Percentiles rank a stretch among this genome's conserved stretches.
Conservation (phyloP, 2,113 vertebrate species). For the Stegastes partitus region DNA sequence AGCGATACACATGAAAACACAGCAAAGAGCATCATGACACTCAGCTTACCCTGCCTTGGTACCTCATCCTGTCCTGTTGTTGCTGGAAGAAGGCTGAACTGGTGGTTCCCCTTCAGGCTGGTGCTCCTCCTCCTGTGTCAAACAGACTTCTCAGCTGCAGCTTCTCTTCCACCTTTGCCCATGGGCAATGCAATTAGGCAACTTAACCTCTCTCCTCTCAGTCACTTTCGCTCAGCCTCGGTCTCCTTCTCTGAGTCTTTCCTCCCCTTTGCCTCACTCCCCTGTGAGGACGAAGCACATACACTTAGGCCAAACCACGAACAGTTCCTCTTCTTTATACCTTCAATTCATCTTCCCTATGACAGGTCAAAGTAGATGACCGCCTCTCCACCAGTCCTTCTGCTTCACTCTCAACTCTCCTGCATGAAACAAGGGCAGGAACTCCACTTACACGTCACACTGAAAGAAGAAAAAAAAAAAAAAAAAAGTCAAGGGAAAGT, state of each 20-base stretch:
- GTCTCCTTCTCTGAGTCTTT: conserved; percentile 28
- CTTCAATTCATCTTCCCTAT: conserved; percentile 58
- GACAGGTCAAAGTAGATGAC: conserved; percentile 62
- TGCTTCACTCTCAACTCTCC: conserved; percentile 48
- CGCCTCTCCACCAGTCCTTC: conserved; percentile 48
- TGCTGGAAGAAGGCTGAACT: conserved; percentile 44
- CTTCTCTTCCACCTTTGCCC: conserved; percentile 65
- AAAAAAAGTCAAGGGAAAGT: conserved; percentile 63
- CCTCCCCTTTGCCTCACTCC: conserved; percentile 34
- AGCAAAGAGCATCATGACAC: conserved; percentile 46
- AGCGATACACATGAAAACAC: conserved; percentile 19
- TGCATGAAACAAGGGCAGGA: conserved; percentile 73
- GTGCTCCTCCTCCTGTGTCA: conserved; percentile 67
- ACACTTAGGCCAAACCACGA: conserved; percentile 44
- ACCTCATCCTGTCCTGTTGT: conserved; percentile 79
- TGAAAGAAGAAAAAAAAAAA: conserved; percentile 46
- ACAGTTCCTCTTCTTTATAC: conserved; percentile 69
- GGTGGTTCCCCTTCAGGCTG: conserved; percentile 45
- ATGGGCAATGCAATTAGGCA: conserved; percentile 27
- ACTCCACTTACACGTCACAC: conserved; percentile 79
- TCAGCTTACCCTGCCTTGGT: conserved; percentile 81
- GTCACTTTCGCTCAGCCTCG: conserved; percentile 45
- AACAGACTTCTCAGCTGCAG: conserved; percentile 40
- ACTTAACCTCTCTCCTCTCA: conserved; percentile 19
- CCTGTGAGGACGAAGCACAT: conserved; percentile 57